Evolutionary conservation across 2,888 invertebrate species (phyloP), one percentile per base, ranked within the genome.

Genomic region (Hirudinaria manillensis): DNA sequence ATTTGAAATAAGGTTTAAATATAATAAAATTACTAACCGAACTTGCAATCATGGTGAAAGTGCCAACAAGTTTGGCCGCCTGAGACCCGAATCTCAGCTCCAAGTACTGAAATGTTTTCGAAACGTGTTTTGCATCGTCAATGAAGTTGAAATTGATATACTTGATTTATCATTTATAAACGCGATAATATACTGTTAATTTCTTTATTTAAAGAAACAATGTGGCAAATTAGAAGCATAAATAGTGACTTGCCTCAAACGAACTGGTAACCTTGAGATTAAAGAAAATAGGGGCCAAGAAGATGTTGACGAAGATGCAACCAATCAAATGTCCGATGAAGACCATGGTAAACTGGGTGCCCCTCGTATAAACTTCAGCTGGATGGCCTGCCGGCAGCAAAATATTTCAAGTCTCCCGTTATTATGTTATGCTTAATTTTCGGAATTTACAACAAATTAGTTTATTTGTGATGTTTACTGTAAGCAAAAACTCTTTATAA

Each of bases 281-380:
- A 55, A 71, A 79, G 70, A 79, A 78, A 27, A 79, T 67, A 10
- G 79, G 79, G 2, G 78, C 79, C 53, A 79, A 74, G 1, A 79
- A 67, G 6, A 78, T 34, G 45, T 76, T 76, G 55, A 78, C 77
- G 32, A 79, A 34, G n/a, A 71, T 53, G 32, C 77, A 72, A 0
- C 77, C 78, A 16, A 79, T 16, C 38, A 75, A 77, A 67, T 78
- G 77, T 7, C 79, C 79, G 21, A 77, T 16, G 7, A 77, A 77
- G 19, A 45, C 55, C 71, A 45, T 71, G 53, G 27, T 53, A 73
- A 79, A 68, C 71, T 78, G 78, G 13, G 79, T 71, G 10, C 71
- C 61, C 56, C 36, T 53, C 56, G 79, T 80, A 79, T 76, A 78
- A 76, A 81, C 77, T 76, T 78, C 78, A 66, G 80, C 78, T 53